phyloP scores from a whole-genome alignment of 2,888 invertebrate genomes.

The Agriopis leucophaearia region DNA sequence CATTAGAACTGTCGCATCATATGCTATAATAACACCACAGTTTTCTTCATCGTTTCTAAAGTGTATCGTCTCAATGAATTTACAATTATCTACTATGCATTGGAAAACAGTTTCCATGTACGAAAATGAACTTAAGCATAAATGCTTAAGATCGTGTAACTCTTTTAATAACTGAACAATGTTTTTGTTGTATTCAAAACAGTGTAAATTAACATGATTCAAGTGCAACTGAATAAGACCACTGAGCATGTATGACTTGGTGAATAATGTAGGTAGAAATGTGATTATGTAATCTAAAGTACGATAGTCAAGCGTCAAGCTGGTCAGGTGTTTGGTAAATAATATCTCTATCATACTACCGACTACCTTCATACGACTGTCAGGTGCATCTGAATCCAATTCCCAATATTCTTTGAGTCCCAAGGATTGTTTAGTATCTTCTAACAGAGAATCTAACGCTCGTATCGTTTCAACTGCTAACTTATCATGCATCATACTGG shows the following conservation, averaged over 20 bases:
- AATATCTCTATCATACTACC: background rate
- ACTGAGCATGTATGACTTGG: background rate
- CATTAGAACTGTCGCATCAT: background rate
- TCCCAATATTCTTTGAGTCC: background rate
- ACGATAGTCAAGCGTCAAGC: background rate
- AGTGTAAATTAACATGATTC: background rate
- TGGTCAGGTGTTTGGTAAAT: background rate
- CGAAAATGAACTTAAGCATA: background rate
- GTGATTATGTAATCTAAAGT: background rate
- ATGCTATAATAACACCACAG: too few species aligned
- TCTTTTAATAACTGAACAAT: background rate
- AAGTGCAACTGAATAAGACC: background rate
- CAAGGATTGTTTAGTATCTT: background rate
- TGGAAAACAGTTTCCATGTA: background rate
- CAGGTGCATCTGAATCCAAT: background rate
- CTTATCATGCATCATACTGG: background rate
- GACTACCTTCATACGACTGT: background rate
- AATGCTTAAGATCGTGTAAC: background rate
- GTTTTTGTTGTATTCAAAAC: background rate
- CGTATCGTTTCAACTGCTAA: background rate
- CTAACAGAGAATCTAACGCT: background rate
- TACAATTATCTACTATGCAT: background rate
- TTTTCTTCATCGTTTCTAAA: background rate
- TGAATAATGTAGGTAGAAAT: background rate
- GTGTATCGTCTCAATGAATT: background rate